phyloP scores from a whole-genome alignment of 2,888 invertebrate genomes.

The Ichneumoninae sp. region DNA sequence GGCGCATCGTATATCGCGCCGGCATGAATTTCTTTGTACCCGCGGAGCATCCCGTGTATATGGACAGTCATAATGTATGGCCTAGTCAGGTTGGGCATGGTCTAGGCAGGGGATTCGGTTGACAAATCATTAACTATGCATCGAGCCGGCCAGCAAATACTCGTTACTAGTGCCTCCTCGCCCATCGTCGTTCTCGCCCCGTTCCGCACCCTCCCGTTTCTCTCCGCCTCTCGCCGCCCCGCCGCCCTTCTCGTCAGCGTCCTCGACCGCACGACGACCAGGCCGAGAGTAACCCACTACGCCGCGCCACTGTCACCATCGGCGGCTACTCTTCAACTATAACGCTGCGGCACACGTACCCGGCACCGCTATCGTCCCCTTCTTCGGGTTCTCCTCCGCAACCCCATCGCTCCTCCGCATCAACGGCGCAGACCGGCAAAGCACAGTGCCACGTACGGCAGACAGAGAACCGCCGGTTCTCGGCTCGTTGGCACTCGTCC shows the following conservation, averaged over 20 bases:
- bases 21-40: conserved; percentile 31
- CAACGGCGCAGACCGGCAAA: neutral
- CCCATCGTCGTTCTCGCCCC: conserved; percentile 51
- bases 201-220: conserved; percentile 53
- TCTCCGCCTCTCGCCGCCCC: conserved; percentile 53
- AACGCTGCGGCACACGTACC: conserved; percentile 20
- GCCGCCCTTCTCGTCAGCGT: conserved; percentile 50
- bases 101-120: conserved; percentile 80
- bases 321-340: neutral
- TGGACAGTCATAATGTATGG: conserved; percentile 81
- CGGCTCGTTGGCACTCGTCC: conserved; percentile 9
- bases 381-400: conserved; percentile 26
- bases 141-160: conserved; percentile 84
- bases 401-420: conserved; percentile 11
- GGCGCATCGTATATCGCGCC: neutral
- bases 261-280: conserved; percentile 54
- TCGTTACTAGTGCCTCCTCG: conserved; percentile 78
- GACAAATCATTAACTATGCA: conserved; percentile 85
- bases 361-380: conserved; percentile 22
- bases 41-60: conserved; percentile 73
- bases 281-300: conserved; percentile 24
- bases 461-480: conserved; percentile 2
- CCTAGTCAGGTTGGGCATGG: conserved; percentile 81
- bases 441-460: neutral
- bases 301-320: conserved; percentile 41